Evolutionary conservation across 53 echinoderm and acorn worm genomes (phyloP), one percentile per base, ranked within the genome.

Genomic region (Temnopleurus reevesii): DNA sequence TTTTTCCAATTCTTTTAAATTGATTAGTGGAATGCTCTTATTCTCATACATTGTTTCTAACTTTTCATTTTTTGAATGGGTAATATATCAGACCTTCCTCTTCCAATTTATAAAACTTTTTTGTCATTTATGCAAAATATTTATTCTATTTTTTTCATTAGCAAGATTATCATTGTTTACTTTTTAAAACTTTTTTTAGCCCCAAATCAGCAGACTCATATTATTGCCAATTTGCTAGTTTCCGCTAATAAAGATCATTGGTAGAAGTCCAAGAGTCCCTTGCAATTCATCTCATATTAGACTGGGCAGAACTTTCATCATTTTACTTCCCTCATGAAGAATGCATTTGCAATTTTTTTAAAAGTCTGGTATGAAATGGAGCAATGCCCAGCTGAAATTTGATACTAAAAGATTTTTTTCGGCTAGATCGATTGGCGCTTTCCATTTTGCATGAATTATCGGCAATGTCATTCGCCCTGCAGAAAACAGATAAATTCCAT

Each of bases 251-350:
- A 71, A 12, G 41, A 41, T 71, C 71, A 71, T 71, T n/a, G 8
- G 58, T 58, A 58, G 58, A 58, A 71, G 36, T n/a, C 19, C 36
- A 38, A n/a, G 71, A 71, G 38, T 41, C 41, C 38, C 43, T n/a
- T 71, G 71, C 71, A 71, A 19, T 8, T 41, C 71, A 71, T 71
- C 41, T 63, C 63, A 63, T 63, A 30, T 21, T 41, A 71, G 71
- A 23, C 38, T 71, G 71, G 71, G 71, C 71, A 71, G 71, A 71
- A 71, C n/a, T 41, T 61, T 33, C 57, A 61, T 71, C 43, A 71
- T 1, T 71, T 9, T 19, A 38, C 71, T 71, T 41, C 8, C 41
- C 71, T 18, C 21, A 38, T 4, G n/a, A 30, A 63, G 29, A 63
- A 33, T 71, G 71, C 71, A 71, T 71, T 71, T 71, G 71, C 41